These are phyloP conservation scores for Colistium nudipinnis DNA, from an alignment of 2,113 vertebrate species.

Conservation along the genomic window DNA sequence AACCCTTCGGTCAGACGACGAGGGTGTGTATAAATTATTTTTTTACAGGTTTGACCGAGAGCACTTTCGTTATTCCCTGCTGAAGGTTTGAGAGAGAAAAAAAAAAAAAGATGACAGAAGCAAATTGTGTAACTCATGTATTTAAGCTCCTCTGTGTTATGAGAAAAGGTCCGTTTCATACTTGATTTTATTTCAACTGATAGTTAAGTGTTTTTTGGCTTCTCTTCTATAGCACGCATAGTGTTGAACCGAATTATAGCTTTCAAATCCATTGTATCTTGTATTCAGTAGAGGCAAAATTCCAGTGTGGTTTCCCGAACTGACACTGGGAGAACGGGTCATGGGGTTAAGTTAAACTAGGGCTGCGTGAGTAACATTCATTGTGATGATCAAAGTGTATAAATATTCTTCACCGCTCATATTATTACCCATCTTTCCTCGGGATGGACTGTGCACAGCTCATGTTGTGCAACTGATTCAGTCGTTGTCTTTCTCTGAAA, in stretches of 20 bases:
- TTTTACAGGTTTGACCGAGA: slow-evolving; percentile 84
- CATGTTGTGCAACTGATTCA: slow-evolving; percentile 24
- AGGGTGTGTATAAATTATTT: slow-evolving; percentile 83
- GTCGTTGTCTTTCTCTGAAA: slow-evolving; percentile 44
- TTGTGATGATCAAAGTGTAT: slow-evolving; percentile 59
- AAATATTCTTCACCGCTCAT: slow-evolving; percentile 56
- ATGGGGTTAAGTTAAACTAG: slow-evolving; percentile 29
- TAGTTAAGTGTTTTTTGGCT: slow-evolving; percentile 76
- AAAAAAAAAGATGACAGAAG: slow-evolving; percentile 1
- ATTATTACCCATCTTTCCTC: slow-evolving; percentile 37
- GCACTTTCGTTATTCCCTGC: slow-evolving; percentile 81
- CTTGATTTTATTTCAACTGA: slow-evolving; percentile 67
- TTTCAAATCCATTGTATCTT: slow-evolving; percentile 79
- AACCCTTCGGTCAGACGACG: slow-evolving; percentile 56
- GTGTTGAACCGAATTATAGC: slow-evolving; percentile 78
- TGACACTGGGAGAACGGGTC: slow-evolving; percentile 37
- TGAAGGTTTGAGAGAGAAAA: slow-evolving; percentile 65
- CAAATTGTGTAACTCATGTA: slow-evolving; percentile 71
- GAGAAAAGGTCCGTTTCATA: slow-evolving; percentile 72
- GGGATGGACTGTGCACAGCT: slow-evolving; percentile 29
- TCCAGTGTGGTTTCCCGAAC: slow-evolving; percentile 63
- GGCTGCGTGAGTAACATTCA: slow-evolving; percentile 54
- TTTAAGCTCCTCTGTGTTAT: slow-evolving; percentile 78
- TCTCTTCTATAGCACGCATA: slow-evolving; percentile 81
- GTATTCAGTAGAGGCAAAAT: slow-evolving; percentile 74